Conservation (phyloP, 2,113 vertebrate species). For the Polyodon spathula region DNA sequence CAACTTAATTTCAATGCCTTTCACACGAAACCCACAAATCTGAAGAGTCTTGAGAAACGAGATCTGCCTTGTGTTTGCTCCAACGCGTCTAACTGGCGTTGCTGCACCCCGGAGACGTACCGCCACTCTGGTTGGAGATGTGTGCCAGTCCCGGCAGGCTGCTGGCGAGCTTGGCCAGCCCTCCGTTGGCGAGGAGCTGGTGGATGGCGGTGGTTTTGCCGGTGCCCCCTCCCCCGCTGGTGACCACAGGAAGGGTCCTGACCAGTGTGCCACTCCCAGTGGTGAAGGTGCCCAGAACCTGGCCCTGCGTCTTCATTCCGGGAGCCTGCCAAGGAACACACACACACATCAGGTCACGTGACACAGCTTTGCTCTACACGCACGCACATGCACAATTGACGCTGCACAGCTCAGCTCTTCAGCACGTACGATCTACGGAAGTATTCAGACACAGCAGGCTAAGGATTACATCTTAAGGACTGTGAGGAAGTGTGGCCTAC, state of each 20-base stretch:
- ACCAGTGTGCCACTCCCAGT: slow-evolving; percentile 64
- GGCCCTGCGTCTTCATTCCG: slow-evolving; percentile 59
- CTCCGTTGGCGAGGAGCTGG: slow-evolving; percentile 84
- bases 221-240: slow-evolving; percentile 53
- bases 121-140: slow-evolving; percentile 79
- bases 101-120: slow-evolving; percentile 53
- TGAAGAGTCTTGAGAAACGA: too few relatives aligned
- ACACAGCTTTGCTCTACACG: not conserved
- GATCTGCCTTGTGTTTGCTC: too few relatives aligned
- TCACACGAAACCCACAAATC: too few relatives aligned
- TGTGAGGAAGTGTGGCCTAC: too few relatives aligned
- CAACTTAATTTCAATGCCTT: too few relatives aligned
- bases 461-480: too few relatives aligned
- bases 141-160: slow-evolving; percentile 84
- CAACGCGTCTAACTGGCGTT: slow-evolving; percentile 35
- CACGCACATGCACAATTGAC: too few relatives aligned
- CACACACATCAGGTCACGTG: not conserved
- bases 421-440: too few relatives aligned
- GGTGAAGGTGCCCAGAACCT: slow-evolving; percentile 60
- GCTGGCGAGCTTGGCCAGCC: slow-evolving; percentile 84
- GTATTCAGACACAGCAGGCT: too few relatives aligned
- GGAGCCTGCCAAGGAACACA: slow-evolving; percentile 43
- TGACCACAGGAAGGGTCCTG: slow-evolving; percentile 78
- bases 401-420: too few relatives aligned
- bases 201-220: slow-evolving; percentile 86